Evolutionary conservation across 2,113 vertebrate genomes (phyloP), one percentile per base, ranked within the genome.

Genomic region (Prietella phreatophila): DNA sequence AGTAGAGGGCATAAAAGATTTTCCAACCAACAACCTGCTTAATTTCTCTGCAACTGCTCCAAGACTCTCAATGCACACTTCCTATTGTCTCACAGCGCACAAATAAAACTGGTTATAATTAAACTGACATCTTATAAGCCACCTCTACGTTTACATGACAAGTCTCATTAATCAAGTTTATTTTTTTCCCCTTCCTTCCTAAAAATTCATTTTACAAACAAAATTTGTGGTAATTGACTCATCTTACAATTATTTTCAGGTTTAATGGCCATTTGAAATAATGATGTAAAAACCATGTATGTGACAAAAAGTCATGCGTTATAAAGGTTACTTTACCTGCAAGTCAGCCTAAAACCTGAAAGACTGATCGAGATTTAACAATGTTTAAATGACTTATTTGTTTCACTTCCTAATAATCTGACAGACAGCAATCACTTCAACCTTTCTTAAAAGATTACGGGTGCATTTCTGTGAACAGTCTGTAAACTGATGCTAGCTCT

Each of bases 1-100:
- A 92, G 92, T 92, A 94, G 94, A 91, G 94, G 93, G 91, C 89
- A 60, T 89, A 83, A 89, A 67, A 73, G 61, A 58, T 42, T 73
- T 91, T 88, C 90, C 65, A 67, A 73, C 90, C 65, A 67, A 73
- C 58, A 86, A 36, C 83, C 88, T 87, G 88, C 90, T 86, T 85
- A 82, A 88, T 87, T 91, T 88, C 88, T 82, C 86, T 89, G 88
- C 88, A 93, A 89, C 88, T 36, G 88, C 87, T 91, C 90, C 93
- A 94, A 94, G 91, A 94, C 93, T 11, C 8, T 42, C 7, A 25
- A 75, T 25, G 22, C 19, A 27, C 71, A 11, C 10, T 13, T 25
- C 73, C 20, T 25, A 25, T 9, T 47, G 36, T 47, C 9, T 76
- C 73, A 76, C 4, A 36, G 67, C 19, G 1, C 17, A 5, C 63